Conservation (phyloP, 2,113 vertebrate species). For the Zosterops borbonicus region DNA sequence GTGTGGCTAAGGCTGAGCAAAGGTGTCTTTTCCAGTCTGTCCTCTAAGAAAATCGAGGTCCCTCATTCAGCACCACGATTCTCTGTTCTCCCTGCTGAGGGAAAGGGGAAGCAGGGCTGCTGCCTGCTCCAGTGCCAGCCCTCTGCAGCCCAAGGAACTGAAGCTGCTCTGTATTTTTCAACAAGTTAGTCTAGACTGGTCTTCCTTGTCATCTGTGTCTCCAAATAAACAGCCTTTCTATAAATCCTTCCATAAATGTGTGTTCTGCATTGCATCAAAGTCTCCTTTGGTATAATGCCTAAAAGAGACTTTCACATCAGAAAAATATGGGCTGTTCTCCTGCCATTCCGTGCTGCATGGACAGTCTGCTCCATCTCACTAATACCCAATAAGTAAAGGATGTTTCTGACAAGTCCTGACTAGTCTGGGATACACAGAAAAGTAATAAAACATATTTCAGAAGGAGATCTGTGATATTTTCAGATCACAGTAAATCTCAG, state of each 20-base stretch:
- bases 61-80: not conserved
- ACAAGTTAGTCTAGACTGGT: not conserved
- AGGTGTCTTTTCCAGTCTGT: not conserved
- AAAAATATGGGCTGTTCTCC: not conserved
- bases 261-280: constrained; percentile 4
- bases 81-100: not conserved
- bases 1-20: not conserved
- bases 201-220: not conserved
- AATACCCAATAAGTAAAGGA: constrained; percentile 51
- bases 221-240: not conserved
- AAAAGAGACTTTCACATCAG: not conserved
- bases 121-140: not conserved
- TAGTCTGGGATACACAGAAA: constrained; percentile 20
- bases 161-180: not conserved
- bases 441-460: constrained; percentile 51
- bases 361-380: constrained; percentile 37
- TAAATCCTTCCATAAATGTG: constrained; percentile 37
- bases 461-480: constrained; percentile 31
- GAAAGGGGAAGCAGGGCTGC: not conserved
- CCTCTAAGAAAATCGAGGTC: not conserved
- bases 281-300: constrained; percentile 22
- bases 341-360: not conserved
- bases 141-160: not conserved
- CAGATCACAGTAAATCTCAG: constrained; percentile 48
- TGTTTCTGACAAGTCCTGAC: constrained; percentile 41